A percentile compares a stretch with the other conserved stretches of the same genome.
Conservation (phyloP, 2,888 invertebrate species). For the Pogonocherus hispidulus region DNA sequence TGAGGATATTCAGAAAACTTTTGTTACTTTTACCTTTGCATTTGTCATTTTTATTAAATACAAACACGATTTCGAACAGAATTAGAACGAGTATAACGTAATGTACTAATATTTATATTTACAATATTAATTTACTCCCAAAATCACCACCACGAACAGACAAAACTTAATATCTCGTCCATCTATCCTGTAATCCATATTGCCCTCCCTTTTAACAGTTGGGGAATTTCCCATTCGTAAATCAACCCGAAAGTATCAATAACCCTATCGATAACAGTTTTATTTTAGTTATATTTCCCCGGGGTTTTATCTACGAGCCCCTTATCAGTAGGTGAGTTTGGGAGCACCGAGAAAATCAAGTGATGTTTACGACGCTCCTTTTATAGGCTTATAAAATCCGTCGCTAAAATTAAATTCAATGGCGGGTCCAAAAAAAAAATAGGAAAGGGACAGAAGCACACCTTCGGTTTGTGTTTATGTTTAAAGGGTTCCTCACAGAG, state of each 20-base stretch:
- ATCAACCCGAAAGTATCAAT: constrained; percentile 25
- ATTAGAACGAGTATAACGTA: too few relatives aligned
- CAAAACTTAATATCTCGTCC: too few relatives aligned
- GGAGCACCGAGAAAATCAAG: constrained; percentile 9
- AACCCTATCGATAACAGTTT: constrained; percentile 22
- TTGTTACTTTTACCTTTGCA: too few relatives aligned
- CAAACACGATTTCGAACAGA: too few relatives aligned
- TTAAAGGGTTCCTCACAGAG: too few relatives aligned
- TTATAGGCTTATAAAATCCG: constrained; percentile 20
- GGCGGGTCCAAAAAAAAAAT: not conserved
- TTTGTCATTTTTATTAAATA: too few relatives aligned
- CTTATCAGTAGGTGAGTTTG: constrained; percentile 16
- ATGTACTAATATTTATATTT: too few relatives aligned
- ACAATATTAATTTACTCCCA: too few relatives aligned
- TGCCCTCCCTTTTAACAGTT: constrained; percentile 18
- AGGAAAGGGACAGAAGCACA: not conserved
- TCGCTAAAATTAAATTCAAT: constrained; percentile 1
- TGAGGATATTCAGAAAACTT: too few relatives aligned
- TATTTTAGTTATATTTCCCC: constrained; percentile 15
- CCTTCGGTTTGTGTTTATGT: too few relatives aligned
- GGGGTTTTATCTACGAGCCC: constrained; percentile 7
- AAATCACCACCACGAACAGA: too few relatives aligned
- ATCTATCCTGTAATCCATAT: constrained; percentile 22
- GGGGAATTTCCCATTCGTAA: constrained; percentile 22
- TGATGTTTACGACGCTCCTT: constrained; percentile 11